Evolutionary conservation across 2,113 vertebrate species (phyloP), one percentile per base, ranked within the genome.

Genomic region (Semicossyphus pulcher): DNA sequence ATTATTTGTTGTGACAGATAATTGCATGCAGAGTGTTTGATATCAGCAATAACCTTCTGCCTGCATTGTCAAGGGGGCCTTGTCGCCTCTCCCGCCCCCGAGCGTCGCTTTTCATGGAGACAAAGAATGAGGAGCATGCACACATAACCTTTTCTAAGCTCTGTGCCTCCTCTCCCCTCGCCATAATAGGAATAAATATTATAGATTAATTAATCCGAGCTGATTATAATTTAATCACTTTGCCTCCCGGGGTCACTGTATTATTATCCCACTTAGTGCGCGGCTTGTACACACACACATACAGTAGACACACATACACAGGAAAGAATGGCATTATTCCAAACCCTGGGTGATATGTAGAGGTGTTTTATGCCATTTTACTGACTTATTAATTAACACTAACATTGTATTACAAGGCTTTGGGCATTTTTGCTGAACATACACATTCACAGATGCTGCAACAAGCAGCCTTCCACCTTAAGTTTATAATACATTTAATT

Each of bases 31-130:
- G 95, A 92, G 92, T 93, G 92, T 94, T 95, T 95, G 95, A 95
- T 97, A 98, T 98, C 97, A 96, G 96, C 95, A 97, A 97, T 98
- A 98, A 97, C 96, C 96, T 97, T 97, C 96, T 97, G 96, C 95
- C 96, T 96, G 96, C 85, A 93, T 94, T 96, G 94, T 97, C 96
- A 94, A 93, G 95, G 94, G 96, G 96, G 96, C 94, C 95, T 96
- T 97, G 96, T 97, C 92, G 95, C 95, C 94, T 25, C 80, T 45
- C 76, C 94, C 90, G 44, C 94, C 95, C 94, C 93, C 82, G 92
- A 95, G 93, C 93, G 80, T 92, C 93, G 93, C 91, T 93, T 91
- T 96, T 97, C 97, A 97, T 95, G 86, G 94, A 96, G 95, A 97
- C 95, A 95, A 97, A 92, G 85, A 85, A 83, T 59, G 42, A 68